Evolutionary conservation across 2,888 invertebrate genomes (phyloP).

Genomic region (Ethmia dodecea): DNA sequence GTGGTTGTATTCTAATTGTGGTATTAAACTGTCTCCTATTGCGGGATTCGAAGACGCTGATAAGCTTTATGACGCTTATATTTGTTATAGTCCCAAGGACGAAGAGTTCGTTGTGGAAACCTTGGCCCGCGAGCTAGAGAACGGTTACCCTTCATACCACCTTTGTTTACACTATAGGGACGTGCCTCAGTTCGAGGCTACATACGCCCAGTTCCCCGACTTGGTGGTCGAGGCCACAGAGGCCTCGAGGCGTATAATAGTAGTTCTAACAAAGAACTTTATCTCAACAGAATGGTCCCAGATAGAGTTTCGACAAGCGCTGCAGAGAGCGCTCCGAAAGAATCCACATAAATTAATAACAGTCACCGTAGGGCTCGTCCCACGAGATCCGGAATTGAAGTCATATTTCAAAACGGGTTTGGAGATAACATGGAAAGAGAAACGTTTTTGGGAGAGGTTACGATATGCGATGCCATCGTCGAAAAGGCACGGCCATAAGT

Average conservation of each 20-base stretch:
- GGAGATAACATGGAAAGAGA: slow-evolving; percentile 92
- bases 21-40: slow-evolving; percentile 87
- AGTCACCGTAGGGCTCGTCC: slow-evolving; percentile 86
- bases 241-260: slow-evolving; percentile 90
- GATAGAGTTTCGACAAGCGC: slow-evolving; percentile 92
- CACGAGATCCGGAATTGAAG: slow-evolving; percentile 91
- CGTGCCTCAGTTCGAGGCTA: slow-evolving; percentile 83
- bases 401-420: slow-evolving; percentile 93
- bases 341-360: slow-evolving; percentile 92
- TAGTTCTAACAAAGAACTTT: slow-evolving; percentile 93
- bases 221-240: slow-evolving; percentile 91
- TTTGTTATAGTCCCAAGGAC: slow-evolving; percentile 95
- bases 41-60: slow-evolving; percentile 87
- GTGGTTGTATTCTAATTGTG: slow-evolving; percentile 93
- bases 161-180: slow-evolving; percentile 94
- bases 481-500: slow-evolving; percentile 78
- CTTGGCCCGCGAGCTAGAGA: slow-evolving; percentile 90
- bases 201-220: slow-evolving; percentile 85
- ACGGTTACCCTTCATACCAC: slow-evolving; percentile 86
- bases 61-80: slow-evolving; percentile 94
- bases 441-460: slow-evolving; percentile 96
- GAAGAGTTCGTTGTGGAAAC: slow-evolving; percentile 93
- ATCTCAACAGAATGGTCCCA: slow-evolving; percentile 95
- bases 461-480: slow-evolving; percentile 93
- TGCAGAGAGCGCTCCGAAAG: slow-evolving; percentile 91